Evolutionary conservation across 2,797 vertebrate species (phyloP).

Genomic region (Oryzias dopingdopingensis): DNA sequence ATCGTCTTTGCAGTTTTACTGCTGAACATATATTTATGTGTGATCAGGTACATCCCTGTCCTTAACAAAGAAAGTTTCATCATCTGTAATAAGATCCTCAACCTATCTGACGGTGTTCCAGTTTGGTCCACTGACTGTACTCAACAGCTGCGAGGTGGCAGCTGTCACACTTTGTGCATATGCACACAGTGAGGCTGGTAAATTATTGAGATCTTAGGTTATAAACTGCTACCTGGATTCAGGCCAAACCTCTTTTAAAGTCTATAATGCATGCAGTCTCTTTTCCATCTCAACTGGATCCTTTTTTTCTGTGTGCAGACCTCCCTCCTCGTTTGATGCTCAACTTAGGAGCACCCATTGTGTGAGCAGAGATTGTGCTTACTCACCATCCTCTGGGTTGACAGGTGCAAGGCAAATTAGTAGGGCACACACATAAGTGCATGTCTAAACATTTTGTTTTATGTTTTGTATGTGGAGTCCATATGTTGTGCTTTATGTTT

Average conservation of each 20-base stretch:
- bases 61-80: conserved; percentile 1
- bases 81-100: conserved; percentile 3
- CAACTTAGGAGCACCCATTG: conserved; percentile 39
- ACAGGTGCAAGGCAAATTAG: conserved; percentile 64
- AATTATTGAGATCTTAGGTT: conserved; percentile 61
- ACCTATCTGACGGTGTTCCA: conserved; percentile 9
- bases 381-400: conserved; percentile 69
- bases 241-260: conserved; percentile 19
- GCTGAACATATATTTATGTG: conserved; percentile 5
- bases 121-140: conserved; percentile 20
- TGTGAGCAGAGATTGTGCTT: conserved; percentile 70
- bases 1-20: conserved; percentile 5
- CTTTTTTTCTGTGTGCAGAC: conserved; percentile 31
- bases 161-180: conserved; percentile 42
- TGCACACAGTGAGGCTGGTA: conserved; percentile 31
- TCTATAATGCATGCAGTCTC: conserved; percentile 13
- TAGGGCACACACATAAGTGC: conserved; percentile 14
- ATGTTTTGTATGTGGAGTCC: conserved; percentile 3
- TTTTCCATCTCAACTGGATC: conserved; percentile 26
- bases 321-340: conserved; percentile 35
- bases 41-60: conserved; percentile 1
- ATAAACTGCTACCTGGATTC: conserved; percentile 42
- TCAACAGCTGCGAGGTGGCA: conserved; percentile 44
- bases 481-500: conserved; percentile 9
- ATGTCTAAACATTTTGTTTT: conserved; percentile 20